Conservation (phyloP, 2,113 vertebrate genomes). For the Fukomys damarensis region DNA sequence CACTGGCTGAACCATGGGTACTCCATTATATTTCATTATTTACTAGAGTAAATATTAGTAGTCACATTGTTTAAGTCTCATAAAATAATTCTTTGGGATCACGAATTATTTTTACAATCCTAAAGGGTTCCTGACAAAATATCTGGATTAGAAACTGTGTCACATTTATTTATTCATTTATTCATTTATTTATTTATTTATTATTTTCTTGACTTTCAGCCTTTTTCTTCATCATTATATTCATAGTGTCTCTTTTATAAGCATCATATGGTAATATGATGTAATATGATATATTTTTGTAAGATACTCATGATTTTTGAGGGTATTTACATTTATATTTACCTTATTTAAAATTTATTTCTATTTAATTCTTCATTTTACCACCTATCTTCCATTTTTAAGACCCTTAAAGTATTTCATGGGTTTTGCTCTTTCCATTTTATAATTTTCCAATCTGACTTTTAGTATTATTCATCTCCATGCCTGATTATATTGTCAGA, state of each 20-base stretch:
- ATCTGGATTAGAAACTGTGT: background rate
- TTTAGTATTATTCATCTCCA: background rate
- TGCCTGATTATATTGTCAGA: background rate
- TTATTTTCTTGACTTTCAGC: background rate
- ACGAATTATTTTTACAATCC: background rate
- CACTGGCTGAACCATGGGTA: background rate
- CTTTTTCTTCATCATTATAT: background rate
- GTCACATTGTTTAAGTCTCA: background rate
- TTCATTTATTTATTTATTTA: background rate
- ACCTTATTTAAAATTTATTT: background rate
- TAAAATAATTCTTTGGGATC: background rate
- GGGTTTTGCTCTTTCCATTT: background rate
- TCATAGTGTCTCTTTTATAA: background rate
- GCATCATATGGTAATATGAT: background rate
- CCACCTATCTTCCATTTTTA: background rate
- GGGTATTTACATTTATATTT: background rate
- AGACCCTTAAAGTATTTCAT: background rate
- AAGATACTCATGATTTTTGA: too few species aligned
- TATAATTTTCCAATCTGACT: background rate
- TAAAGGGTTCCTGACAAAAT: background rate
- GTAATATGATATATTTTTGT: too few species aligned
- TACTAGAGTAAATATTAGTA: background rate
- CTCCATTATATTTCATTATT: background rate
- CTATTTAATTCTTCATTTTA: background rate
- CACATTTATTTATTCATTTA: background rate